A percentile compares a stretch with the other conserved stretches of the same genome.
phyloP scores from a whole-genome alignment of 2,888 invertebrate genomes.

The Gastracanthus pulcherrimus region DNA sequence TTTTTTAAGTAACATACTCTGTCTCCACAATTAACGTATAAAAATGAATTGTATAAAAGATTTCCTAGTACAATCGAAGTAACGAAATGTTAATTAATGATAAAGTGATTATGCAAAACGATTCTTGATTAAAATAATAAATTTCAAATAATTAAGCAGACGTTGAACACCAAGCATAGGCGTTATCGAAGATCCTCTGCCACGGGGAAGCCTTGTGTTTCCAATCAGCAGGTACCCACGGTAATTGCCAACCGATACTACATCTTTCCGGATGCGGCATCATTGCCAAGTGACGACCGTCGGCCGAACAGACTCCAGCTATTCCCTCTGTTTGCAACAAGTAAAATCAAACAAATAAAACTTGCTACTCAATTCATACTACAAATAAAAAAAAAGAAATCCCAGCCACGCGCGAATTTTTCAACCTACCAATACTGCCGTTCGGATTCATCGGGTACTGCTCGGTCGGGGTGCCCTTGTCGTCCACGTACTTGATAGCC shows the following conservation, averaged over 20 bases:
- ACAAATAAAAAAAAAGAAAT: not conserved
- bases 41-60: conserved; percentile 9
- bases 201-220: conserved; percentile 88
- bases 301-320: conserved; percentile 92
- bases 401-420: too few species aligned
- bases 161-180: conserved; percentile 83
- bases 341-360: not conserved
- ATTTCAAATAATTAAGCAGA: not conserved
- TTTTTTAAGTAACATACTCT: conserved; percentile 21
- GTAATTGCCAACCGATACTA: conserved; percentile 94
- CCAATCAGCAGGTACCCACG: conserved; percentile 81
- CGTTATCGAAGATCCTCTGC: conserved; percentile 95
- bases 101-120: not conserved
- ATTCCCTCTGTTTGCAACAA: conserved; percentile 82
- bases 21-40: conserved; percentile 1
- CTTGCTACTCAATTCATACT: not conserved
- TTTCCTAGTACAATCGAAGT: not conserved
- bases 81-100: not conserved
- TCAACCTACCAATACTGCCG: conserved; percentile 85
- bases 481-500: conserved; percentile 91
- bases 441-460: conserved; percentile 97
- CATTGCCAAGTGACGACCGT: conserved; percentile 97
- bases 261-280: conserved; percentile 99
- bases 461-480: conserved; percentile 86
- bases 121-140: not conserved